phyloP scores from a whole-genome alignment of 2,888 invertebrate species.

The Nephrocerus scutellatus region DNA sequence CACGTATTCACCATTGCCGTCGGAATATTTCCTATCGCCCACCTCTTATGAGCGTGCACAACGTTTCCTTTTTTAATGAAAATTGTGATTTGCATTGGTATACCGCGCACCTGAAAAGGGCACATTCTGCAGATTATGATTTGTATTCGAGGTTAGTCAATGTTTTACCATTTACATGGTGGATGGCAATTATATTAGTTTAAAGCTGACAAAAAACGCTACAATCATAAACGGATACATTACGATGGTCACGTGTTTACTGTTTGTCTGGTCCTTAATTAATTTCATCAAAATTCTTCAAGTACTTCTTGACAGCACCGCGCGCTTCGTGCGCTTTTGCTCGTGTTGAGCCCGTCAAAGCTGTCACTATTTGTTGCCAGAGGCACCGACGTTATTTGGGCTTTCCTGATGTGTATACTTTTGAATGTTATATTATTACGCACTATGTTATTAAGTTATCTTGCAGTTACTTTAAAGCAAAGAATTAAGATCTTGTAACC shows the following conservation, averaged over 20 bases:
- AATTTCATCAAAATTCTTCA: constrained; percentile 43
- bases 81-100: no score
- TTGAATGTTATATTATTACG: no score
- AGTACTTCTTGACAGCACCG: constrained; percentile 34
- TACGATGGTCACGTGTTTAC: constrained; percentile 44
- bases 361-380: no score
- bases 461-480: no score
- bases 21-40: no score
- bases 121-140: constrained; percentile 9
- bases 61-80: constrained; percentile 18
- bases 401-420: no score
- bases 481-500: no score
- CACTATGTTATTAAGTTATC: no score
- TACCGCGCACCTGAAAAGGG: constrained; percentile 8
- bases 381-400: no score
- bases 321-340: constrained; percentile 1
- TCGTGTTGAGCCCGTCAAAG: constrained; percentile 19
- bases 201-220: constrained; percentile 23
- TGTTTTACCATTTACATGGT: constrained; percentile 1
- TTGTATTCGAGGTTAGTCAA: constrained; percentile 2
- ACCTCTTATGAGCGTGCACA: no score
- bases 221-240: constrained; percentile 44
- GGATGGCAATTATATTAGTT: constrained; percentile 16
- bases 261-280: constrained; percentile 44
- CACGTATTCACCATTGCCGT: no score